These are phyloP conservation scores for Pocillopora damicornis DNA, from an alignment of 64 coral and sea anemone genomes.

Conservation along the genomic window DNA sequence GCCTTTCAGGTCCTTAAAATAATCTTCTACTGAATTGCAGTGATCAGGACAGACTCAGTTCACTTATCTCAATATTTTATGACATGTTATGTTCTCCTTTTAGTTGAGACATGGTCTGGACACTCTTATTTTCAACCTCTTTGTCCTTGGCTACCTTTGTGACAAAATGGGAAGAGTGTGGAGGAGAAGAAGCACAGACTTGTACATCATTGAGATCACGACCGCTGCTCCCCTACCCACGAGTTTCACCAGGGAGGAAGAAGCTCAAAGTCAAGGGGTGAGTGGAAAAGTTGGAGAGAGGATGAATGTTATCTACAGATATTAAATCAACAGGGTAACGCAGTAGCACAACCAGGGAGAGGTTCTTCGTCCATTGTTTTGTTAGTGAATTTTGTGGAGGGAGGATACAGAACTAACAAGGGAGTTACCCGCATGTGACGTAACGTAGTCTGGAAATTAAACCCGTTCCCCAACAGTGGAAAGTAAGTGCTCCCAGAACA, in stretches of 20 bases:
- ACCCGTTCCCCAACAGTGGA: too few species aligned
- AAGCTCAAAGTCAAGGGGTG: neutral
- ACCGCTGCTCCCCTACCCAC: conserved; percentile 12
- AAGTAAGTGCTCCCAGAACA: too few species aligned
- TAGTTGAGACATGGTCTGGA: conserved; percentile 70
- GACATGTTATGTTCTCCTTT: neutral
- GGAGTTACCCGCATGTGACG: too few species aligned
- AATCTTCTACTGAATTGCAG: too few species aligned
- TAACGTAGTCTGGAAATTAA: too few species aligned
- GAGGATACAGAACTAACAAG: too few species aligned
- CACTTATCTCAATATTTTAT: too few species aligned
- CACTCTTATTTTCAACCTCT: conserved; percentile 69
- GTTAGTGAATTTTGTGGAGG: too few species aligned
- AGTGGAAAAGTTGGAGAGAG: neutral
- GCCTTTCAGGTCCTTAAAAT: too few species aligned
- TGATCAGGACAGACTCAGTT: too few species aligned
- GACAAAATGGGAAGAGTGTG: conserved; percentile 75
- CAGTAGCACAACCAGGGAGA: neutral
- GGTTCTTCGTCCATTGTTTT: neutral
- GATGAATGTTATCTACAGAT: too few species aligned
- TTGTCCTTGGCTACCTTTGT: conserved; percentile 63
- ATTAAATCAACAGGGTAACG: too few species aligned
- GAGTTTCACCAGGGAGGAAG: conserved; percentile 16
- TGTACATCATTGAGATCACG: conserved; percentile 83
- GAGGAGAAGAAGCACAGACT: conserved; percentile 69